phyloP scores from a whole-genome alignment of 2,888 invertebrate genomes.

The Pristionchus maxplancki region DNA sequence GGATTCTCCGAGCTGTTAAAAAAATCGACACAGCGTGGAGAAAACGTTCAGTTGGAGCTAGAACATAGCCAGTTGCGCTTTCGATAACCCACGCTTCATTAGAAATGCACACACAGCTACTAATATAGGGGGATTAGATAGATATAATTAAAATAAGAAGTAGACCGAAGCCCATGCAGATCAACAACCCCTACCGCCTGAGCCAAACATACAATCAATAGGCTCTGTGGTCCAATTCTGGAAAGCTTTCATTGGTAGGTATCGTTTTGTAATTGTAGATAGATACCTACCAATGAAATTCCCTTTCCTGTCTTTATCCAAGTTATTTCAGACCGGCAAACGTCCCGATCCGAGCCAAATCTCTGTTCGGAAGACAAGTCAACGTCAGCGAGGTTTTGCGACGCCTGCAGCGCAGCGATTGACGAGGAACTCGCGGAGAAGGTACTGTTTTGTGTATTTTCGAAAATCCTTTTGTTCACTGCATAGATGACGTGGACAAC shows the following conservation, averaged over 20 bases:
- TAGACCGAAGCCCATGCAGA: not conserved
- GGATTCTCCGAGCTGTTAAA: too few relatives aligned
- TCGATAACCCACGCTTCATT: not conserved
- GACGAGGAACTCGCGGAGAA: slow-evolving; percentile 14
- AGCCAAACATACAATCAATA: not conserved
- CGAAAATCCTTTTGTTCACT: not conserved
- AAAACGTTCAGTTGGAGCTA: too few relatives aligned
- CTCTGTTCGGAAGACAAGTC: slow-evolving; percentile 36
- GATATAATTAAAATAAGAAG: too few relatives aligned
- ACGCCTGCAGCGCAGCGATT: slow-evolving; percentile 41
- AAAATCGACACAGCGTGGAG: too few relatives aligned
- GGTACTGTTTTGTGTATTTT: not conserved
- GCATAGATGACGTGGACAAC: not conserved
- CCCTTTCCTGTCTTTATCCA: too few relatives aligned
- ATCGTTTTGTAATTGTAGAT: not conserved
- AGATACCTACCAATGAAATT: not conserved
- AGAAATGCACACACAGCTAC: too few relatives aligned
- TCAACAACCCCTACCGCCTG: not conserved
- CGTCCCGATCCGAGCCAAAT: slow-evolving; percentile 14
- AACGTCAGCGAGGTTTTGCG: slow-evolving; percentile 6
- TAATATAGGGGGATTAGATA: too few relatives aligned
- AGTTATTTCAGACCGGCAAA: slow-evolving; percentile 24
- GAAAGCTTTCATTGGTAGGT: not conserved
- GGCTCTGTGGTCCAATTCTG: not conserved
- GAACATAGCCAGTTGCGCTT: too few relatives aligned